Evolutionary conservation across 2,113 vertebrate species (phyloP).

Genomic region (Sardina pilchardus): DNA sequence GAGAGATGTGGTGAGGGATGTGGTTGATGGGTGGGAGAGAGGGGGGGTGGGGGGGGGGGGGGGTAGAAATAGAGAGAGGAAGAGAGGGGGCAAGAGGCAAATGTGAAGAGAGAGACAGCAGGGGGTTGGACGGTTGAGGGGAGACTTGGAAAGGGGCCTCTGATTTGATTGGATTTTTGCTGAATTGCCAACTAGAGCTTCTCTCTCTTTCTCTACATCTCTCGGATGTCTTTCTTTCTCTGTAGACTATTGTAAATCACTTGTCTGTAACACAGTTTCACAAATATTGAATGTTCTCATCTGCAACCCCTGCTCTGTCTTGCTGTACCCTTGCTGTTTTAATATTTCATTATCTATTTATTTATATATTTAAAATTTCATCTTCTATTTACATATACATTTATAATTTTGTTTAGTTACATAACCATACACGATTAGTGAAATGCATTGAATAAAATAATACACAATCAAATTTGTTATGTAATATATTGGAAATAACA

Average conservation of each 20-base stretch:
- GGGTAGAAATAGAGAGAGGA: constrained; percentile 45
- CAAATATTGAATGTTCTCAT: constrained; percentile 53
- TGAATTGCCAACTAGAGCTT: constrained; percentile 50
- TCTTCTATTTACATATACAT: not conserved
- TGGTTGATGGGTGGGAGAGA: not conserved
- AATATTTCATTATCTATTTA: constrained; percentile 34
- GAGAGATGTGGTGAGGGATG: constrained; percentile 62
- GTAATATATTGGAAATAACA: not conserved
- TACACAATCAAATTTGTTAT: not conserved
- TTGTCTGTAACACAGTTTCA: constrained; percentile 49
- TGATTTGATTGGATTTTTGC: constrained; percentile 52
- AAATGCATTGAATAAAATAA: not conserved
- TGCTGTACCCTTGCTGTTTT: constrained; percentile 60
- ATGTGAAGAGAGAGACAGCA: constrained; percentile 53
- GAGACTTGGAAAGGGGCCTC: constrained; percentile 67
- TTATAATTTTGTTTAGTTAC: not conserved
- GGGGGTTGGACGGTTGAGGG: constrained; percentile 59
- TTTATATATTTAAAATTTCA: constrained; percentile 9
- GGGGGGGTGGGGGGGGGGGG: constrained; percentile 24
- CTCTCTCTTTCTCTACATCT: constrained; percentile 79
- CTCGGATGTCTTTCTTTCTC: constrained; percentile 76
- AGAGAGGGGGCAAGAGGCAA: constrained; percentile 45
- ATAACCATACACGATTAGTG: not conserved
- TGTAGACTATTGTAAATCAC: constrained; percentile 63
- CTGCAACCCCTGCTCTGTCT: constrained; percentile 57